Conservation (phyloP, 1,140 invertebrate genomes). For the Cardiocondyla obscurior region DNA sequence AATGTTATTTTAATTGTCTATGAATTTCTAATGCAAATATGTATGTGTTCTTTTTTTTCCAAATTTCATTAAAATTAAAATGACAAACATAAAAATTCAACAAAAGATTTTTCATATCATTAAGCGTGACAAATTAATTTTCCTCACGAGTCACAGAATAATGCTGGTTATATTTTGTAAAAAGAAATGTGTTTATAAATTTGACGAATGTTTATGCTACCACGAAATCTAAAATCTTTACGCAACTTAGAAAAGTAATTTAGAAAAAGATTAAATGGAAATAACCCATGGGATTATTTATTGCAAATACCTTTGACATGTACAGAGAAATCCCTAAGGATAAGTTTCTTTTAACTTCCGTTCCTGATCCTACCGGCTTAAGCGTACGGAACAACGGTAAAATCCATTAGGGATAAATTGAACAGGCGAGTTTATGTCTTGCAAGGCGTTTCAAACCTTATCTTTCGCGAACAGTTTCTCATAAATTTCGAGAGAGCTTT, state of each 20-base stretch:
- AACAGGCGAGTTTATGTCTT: slow-evolving; percentile 17
- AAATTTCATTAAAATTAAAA: neutral
- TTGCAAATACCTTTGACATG: neutral
- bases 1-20: neutral
- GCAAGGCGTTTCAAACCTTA: neutral
- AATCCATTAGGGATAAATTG: slow-evolving; percentile 27
- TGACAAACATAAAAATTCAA: neutral
- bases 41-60: no score
- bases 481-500: neutral
- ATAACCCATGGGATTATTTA: neutral
- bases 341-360: slow-evolving; percentile 30
- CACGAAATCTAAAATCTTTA: neutral
- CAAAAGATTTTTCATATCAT: neutral
- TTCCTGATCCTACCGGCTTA: slow-evolving; percentile 4
- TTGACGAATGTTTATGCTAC: neutral
- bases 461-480: slow-evolving; percentile 1
- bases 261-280: neutral
- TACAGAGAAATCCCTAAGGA: neutral
- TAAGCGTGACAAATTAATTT: neutral
- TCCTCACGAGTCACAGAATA: neutral
- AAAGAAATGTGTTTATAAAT: neutral
- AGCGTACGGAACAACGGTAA: neutral
- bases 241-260: neutral
- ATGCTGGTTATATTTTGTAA: neutral
- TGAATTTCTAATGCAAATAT: neutral